phyloP scores from a whole-genome alignment of 2,113 vertebrate species.

The Otus sunia region DNA sequence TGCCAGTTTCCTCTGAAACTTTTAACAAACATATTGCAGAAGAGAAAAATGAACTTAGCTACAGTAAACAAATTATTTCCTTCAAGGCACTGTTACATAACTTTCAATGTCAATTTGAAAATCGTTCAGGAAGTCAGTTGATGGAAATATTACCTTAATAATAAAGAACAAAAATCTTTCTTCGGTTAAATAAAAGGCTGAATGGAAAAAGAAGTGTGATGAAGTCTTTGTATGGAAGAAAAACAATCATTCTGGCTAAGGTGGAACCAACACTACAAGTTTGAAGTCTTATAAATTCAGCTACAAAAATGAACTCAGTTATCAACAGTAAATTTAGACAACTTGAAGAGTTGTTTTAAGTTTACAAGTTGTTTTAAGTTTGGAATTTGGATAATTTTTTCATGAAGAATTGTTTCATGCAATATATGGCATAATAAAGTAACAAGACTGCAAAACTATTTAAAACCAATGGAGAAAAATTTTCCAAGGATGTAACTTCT shows the following conservation, averaged over 20 bases:
- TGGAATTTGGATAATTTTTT: neutral
- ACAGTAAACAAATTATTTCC: neutral
- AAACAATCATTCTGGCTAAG: neutral
- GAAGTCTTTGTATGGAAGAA: neutral
- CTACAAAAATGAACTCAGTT: neutral
- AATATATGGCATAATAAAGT: neutral
- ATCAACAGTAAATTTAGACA: neutral
- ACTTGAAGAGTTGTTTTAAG: neutral
- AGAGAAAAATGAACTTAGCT: neutral
- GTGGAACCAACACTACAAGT: neutral
- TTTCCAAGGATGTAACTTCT: neutral
- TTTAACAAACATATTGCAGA: neutral
- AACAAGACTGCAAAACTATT: neutral
- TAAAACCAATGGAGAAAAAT: neutral
- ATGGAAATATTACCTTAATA: neutral
- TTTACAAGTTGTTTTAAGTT: neutral
- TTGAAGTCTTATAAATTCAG: neutral
- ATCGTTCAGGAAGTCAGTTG: neutral
- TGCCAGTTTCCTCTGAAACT: neutral
- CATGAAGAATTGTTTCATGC: neutral
- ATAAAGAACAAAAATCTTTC: neutral
- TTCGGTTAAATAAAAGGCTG: neutral
- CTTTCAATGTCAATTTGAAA: neutral
- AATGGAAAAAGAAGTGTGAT: neutral
- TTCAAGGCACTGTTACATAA: conserved; percentile 3